phyloP scores from a whole-genome alignment of 2,888 invertebrate species.

The Cosmia trapezina region DNA sequence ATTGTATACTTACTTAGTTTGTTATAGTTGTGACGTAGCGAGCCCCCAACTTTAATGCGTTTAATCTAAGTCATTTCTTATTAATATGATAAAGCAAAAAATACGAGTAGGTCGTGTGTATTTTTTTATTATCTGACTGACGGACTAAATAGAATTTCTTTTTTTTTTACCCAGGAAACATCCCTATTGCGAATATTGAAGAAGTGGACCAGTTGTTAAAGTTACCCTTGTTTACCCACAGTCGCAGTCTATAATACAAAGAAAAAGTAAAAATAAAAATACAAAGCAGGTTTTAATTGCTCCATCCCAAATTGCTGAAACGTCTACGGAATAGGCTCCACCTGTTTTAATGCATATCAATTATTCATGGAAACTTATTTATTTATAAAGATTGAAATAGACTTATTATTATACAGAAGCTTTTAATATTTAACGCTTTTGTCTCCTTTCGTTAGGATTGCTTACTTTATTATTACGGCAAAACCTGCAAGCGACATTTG shows the following conservation, averaged over 20 bases:
- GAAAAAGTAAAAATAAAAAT: conserved; percentile 13
- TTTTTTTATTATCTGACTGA: too few species aligned
- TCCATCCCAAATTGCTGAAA: conserved; percentile 46
- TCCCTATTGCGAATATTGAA: conserved; percentile 9
- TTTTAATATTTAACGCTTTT: conserved; percentile 61
- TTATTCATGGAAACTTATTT: conserved; percentile 60
- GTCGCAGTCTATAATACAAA: conserved; percentile 3
- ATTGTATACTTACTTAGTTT: too few species aligned
- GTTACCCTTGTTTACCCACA: background rate
- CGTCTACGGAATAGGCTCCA: conserved; percentile 36
- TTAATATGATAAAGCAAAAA: too few species aligned
- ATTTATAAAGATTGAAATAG: conserved; percentile 61
- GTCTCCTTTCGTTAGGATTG: conserved; percentile 53
- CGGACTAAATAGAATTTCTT: too few species aligned
- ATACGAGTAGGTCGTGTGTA: too few species aligned
- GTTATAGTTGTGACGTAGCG: too few species aligned
- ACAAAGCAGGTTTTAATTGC: conserved; percentile 49
- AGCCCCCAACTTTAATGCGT: too few species aligned
- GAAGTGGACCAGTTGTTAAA: background rate
- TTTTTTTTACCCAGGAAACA: too few species aligned
- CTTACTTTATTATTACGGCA: conserved; percentile 45
- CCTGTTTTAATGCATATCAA: conserved; percentile 55
- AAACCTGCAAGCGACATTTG: conserved; percentile 56
- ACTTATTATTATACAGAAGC: conserved; percentile 49
- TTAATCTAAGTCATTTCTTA: too few species aligned